A percentile compares a stretch with the other conserved stretches of the same genome.
phyloP scores from a whole-genome alignment of 1,140 invertebrate species.

The Lutraria rhynchaena region DNA sequence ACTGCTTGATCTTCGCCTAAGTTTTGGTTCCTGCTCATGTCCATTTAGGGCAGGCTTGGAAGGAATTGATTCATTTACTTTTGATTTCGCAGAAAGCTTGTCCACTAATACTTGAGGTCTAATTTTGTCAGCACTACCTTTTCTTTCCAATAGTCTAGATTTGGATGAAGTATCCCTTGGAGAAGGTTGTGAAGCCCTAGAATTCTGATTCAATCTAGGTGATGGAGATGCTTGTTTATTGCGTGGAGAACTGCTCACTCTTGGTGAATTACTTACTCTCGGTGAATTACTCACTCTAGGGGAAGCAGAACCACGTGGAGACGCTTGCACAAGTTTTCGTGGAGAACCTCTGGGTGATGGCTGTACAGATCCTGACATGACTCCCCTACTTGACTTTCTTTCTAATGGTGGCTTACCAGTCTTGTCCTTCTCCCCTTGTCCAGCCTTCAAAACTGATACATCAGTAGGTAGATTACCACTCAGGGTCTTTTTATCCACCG shows the following conservation, averaged over 20 bases:
- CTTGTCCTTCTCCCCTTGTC: slow-evolving; percentile 9
- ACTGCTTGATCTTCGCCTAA: slow-evolving; percentile 24
- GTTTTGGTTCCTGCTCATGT: background rate
- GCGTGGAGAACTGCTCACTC: slow-evolving; percentile 28
- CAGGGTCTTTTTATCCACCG: background rate
- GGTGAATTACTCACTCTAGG: slow-evolving; percentile 24
- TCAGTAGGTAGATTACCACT: background rate
- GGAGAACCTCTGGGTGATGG: slow-evolving; percentile 31
- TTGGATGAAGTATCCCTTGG: slow-evolving; percentile 17
- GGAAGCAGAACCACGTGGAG: slow-evolving; percentile 17
- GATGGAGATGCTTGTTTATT: slow-evolving; percentile 17
- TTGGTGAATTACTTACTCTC: slow-evolving; percentile 29
- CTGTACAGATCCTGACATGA: background rate
- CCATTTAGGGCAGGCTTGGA: slow-evolving; percentile 23
- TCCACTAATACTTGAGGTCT: slow-evolving; percentile 18
- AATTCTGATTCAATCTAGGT: background rate
- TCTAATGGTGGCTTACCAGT: slow-evolving; percentile 34
- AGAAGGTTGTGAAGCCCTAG: slow-evolving; percentile 9
- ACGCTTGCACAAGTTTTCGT: slow-evolving; percentile 31
- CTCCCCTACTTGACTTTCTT: slow-evolving; percentile 24
- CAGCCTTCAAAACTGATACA: background rate
- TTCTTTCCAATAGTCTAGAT: slow-evolving; percentile 19
- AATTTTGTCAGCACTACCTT: slow-evolving; percentile 31
- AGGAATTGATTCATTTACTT: slow-evolving; percentile 5
- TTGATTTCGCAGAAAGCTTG: background rate